Percentiles rank a stretch among this genome's conserved stretches.
Conservation (phyloP, 2,888 invertebrate genomes). For the Chloroclysta siterata region DNA sequence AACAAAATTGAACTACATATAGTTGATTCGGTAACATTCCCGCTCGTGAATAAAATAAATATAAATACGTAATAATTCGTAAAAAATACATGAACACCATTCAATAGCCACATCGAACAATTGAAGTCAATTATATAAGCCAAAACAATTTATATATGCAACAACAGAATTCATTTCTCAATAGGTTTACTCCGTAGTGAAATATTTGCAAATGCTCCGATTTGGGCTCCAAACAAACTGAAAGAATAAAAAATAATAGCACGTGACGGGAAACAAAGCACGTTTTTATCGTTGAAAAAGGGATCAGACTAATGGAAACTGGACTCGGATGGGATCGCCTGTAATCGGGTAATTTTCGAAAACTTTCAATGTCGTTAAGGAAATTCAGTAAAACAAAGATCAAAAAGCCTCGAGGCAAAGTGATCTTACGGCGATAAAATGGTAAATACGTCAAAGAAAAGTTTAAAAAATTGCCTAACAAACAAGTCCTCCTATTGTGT, state of each 20-base stretch:
- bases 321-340: slow-evolving; percentile 57
- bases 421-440: slow-evolving; percentile 26
- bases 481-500: neutral
- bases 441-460: slow-evolving; percentile 1
- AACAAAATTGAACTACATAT: no score
- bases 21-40: neutral
- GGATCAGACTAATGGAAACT: slow-evolving; percentile 72
- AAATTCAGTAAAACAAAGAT: slow-evolving; percentile 40
- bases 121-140: no score
- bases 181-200: slow-evolving; percentile 68
- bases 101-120: slow-evolving; percentile 65
- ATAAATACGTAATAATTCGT: neutral
- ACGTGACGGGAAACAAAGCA: slow-evolving; percentile 78
- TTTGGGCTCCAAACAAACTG: slow-evolving; percentile 64
- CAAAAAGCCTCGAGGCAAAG: slow-evolving; percentile 29
- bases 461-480: neutral
- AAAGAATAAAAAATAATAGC: slow-evolving; percentile 71
- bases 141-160: slow-evolving; percentile 64
- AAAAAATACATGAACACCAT: slow-evolving; percentile 54
- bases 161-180: slow-evolving; percentile 65
- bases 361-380: slow-evolving; percentile 42
- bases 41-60: neutral
- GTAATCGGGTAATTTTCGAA: slow-evolving; percentile 51
- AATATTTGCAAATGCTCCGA: slow-evolving; percentile 70
- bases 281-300: slow-evolving; percentile 72